Base-by-base conservation (phyloP, 1,140 invertebrate species). In the Hylyphantes graminicola region DNA sequence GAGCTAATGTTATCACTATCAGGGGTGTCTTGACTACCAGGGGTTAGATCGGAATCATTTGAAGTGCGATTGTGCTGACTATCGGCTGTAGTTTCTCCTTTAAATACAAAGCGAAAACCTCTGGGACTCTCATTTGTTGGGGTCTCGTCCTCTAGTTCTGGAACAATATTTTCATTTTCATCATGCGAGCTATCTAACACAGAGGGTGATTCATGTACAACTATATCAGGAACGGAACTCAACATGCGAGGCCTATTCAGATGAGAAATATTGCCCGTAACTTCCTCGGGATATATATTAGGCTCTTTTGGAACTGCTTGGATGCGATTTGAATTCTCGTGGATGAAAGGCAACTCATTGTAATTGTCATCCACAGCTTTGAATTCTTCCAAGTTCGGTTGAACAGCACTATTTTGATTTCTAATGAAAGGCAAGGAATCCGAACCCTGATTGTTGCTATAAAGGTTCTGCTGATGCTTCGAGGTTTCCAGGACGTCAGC, bases 21-120 rank as follows among this genome's bases (percentile, higher is more conserved):
- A 15, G 72, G 54, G 51, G 72, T 57, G 57, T 57, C 10, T 74
- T 55, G 21, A 74, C 54, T 64, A 10, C 48, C 9, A 7, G 21
- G 6, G 9, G 13, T 63, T 17, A 17, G 15, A 59, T 76, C 59
- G 63, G 51, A 72, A 73, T 9, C n/a, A 13, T 81, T 63, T 2
- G 15, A 10, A 80, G n/a, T 57, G 15, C 8, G n/a, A 50, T 59
- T 15, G 19, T 50, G 7, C 2, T 8, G 6, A 59, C 13, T 48
- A 15, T 50, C 9, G 9, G 74, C 17, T 11, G n/a, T 61, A 10
- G 55, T 48, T n/a, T 78, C 35, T 3, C 73, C 79, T 53, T 81
- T 81, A 54, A 81, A 81, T 12, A 81, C 67, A 81, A 81, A 81
- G n/a, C 59, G 68, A 64, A 81, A 81, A n/a, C 15, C 19, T 70